Conservation (phyloP, 1,140 invertebrate genomes). For the Drosophila athabasca region DNA sequence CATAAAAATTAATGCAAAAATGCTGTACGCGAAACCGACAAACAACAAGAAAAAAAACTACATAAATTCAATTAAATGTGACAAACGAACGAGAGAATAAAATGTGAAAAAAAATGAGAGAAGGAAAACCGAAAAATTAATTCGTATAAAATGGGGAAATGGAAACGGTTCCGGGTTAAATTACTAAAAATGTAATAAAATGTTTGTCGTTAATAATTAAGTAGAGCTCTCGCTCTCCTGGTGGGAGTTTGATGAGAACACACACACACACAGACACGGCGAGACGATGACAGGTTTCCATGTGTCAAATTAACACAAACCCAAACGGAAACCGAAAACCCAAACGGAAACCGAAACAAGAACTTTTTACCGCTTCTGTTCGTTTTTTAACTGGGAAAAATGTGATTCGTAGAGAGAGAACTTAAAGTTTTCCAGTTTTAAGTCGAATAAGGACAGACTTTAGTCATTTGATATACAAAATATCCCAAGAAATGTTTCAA, state of each 20-base stretch:
- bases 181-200: constrained; percentile 80
- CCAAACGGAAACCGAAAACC: neutral
- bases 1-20: constrained; percentile 82
- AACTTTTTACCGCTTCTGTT: neutral
- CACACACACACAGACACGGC: constrained; percentile 43
- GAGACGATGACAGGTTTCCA: constrained; percentile 41
- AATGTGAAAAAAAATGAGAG: constrained; percentile 23
- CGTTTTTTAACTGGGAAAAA: constrained; percentile 2
- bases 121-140: constrained; percentile 26
- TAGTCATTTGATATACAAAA: too few relatives aligned
- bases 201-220: constrained; percentile 77
- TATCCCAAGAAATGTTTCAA: too few relatives aligned
- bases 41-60: constrained; percentile 56
- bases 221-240: constrained; percentile 24
- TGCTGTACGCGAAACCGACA: constrained; percentile 61
- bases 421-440: neutral
- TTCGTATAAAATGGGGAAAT: constrained; percentile 14
- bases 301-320: constrained; percentile 50
- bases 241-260: constrained; percentile 47
- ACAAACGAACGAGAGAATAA: constrained; percentile 61
- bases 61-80: constrained; percentile 83
- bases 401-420: neutral
- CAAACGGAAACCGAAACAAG: neutral
- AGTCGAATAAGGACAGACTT: too few relatives aligned
- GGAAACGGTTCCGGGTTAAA: constrained; percentile 55